Conservation (phyloP, 2,888 invertebrate species). For the Drosophila meridiana region DNA sequence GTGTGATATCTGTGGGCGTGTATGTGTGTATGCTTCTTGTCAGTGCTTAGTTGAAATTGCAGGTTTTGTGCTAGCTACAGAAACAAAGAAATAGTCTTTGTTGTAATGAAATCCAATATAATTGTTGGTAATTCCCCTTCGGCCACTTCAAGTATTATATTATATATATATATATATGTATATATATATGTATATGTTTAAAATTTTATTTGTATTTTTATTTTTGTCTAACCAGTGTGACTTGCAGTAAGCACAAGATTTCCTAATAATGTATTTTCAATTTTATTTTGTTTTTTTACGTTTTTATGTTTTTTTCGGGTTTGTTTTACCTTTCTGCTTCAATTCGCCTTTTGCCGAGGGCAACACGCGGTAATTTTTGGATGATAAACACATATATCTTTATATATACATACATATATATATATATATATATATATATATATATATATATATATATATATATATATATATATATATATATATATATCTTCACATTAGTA, state of each 20-base stretch:
- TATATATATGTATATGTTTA: too few relatives aligned
- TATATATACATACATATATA: neutral
- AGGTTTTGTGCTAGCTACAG: conserved; percentile 20
- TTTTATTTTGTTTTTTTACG: conserved; percentile 11
- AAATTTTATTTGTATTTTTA: too few relatives aligned
- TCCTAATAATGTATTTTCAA: neutral
- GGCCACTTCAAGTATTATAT: too few relatives aligned
- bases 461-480: neutral
- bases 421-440: neutral
- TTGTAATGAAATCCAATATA: conserved; percentile 62
- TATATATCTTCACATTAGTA: too few relatives aligned
- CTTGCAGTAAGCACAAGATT: neutral
- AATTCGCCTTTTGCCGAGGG: conserved; percentile 32
- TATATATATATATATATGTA: neutral
- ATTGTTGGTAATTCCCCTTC: conserved; percentile 51
- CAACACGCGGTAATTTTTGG: conserved; percentile 15
- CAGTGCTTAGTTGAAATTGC: conserved; percentile 24
- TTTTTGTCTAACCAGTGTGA: neutral
- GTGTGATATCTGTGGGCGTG: neutral
- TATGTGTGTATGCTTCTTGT: conserved; percentile 8
- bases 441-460: neutral
- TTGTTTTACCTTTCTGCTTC: conserved; percentile 54
- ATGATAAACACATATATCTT: conserved; percentile 7
- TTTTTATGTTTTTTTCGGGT: conserved; percentile 32
- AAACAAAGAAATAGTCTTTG: conserved; percentile 48